These are phyloP conservation scores for Indicator indicator DNA, from an alignment of 2,113 vertebrate species.

Conservation along the genomic window DNA sequence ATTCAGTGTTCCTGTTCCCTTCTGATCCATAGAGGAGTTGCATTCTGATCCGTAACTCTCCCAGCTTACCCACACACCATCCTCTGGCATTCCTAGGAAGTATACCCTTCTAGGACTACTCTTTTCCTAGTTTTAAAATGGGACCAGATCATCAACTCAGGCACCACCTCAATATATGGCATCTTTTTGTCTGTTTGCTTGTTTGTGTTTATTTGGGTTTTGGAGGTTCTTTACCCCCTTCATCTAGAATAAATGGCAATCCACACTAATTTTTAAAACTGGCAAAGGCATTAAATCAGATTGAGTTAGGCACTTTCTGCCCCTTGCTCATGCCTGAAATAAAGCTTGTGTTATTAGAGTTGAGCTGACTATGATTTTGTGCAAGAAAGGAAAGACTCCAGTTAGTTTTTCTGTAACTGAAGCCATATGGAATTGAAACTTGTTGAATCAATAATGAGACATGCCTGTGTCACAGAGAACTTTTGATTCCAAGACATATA, in stretches of 20 bases:
- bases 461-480: conserved; percentile 32
- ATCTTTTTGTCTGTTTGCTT: background rate
- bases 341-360: conserved; percentile 34
- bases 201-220: background rate
- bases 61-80: background rate
- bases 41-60: background rate
- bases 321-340: conserved; percentile 21
- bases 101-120: background rate
- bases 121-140: background rate
- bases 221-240: background rate
- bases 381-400: conserved; percentile 35
- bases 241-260: background rate
- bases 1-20: background rate
- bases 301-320: conserved; percentile 29
- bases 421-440: conserved; percentile 56
- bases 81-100: background rate
- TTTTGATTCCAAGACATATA: conserved; percentile 44
- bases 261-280: conserved; percentile 11
- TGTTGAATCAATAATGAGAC: conserved; percentile 60
- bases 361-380: conserved; percentile 52
- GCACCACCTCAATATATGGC: background rate
- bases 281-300: conserved; percentile 18
- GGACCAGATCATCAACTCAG: background rate
- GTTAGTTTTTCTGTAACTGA: conserved; percentile 45
- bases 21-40: background rate